Evolutionary conservation across 2,888 invertebrate species (phyloP), one percentile per base, ranked within the genome.

Genomic region (Melieria omissa): DNA sequence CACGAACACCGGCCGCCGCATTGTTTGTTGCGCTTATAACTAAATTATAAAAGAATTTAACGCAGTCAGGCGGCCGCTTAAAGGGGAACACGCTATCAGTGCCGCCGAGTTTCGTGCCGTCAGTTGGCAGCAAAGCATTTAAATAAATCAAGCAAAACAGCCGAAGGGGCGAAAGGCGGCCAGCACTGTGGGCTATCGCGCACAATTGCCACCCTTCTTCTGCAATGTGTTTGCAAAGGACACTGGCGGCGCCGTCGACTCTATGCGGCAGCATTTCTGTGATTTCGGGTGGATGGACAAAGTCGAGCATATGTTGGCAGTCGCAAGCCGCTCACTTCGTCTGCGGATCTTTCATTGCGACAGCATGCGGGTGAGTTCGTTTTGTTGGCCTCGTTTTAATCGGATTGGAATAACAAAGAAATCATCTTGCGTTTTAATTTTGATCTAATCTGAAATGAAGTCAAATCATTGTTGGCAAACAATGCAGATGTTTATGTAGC

Each of bases 21-120:
- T 54, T 16, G 55, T 57, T 41, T 57, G 12, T 64, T 64, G 58
- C 73, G 60, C 66, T 73, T 72, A 74, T 69, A 73, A 76, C 74
- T 73, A 74, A 76, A 76, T 76, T 74, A 74, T 73, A 72, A 73
- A 74, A 76, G 73, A 73, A 73, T 74, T 76, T 76, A 60, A 44
- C 64, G 57, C 60, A 61, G 46, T 69, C 61, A 69, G 62, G 54
- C 61, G 55, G 55, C 46, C 12, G 14, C 45, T 29, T 60, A 42
- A 60, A 60, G 49, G n/a, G 41, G 57, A 64, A 64, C 64, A 57
- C 70, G 46, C 57, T 69, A 62, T 46, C 54, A 62, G 54, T 62
- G 62, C 29, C 46, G 63, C 69, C 55, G 61, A 63, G 54, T 54
- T 52, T 45, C 68, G 61, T 29, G 29, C 29, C 29, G 29, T 29